phyloP scores from a whole-genome alignment of 2,888 invertebrate genomes.

The Melipona beecheii region DNA sequence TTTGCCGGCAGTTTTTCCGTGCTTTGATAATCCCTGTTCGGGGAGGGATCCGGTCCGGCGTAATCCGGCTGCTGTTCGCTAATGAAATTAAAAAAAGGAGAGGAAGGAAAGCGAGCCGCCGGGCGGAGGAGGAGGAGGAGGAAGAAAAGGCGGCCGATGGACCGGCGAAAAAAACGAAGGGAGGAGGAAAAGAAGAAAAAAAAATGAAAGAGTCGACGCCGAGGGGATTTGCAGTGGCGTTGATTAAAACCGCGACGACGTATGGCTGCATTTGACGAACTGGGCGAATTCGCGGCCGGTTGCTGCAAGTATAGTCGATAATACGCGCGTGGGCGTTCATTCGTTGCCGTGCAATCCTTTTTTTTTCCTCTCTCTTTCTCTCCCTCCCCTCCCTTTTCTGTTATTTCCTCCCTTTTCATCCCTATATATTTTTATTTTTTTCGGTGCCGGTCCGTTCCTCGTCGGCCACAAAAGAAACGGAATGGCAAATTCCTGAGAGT shows the following conservation, averaged over 20 bases:
- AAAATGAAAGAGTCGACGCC: constrained; percentile 73
- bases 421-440: background rate
- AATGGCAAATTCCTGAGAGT: constrained; percentile 71
- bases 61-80: constrained; percentile 82
- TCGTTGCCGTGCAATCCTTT: constrained; percentile 51
- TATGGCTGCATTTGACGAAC: constrained; percentile 78
- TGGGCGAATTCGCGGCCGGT: constrained; percentile 61
- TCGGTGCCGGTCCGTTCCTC: constrained; percentile 1
- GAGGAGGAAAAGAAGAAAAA: constrained; percentile 52
- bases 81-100: constrained; percentile 81
- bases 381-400: background rate
- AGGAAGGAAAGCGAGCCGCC: constrained; percentile 64
- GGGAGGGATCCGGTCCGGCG: constrained; percentile 76
- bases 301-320: constrained; percentile 43
- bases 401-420: background rate
- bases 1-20: constrained; percentile 77
- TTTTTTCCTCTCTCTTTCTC: constrained; percentile 5
- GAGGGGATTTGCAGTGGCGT: constrained; percentile 81
- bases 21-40: constrained; percentile 78
- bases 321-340: constrained; percentile 36
- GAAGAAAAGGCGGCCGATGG: constrained; percentile 70
- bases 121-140: constrained; percentile 36
- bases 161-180: constrained; percentile 44
- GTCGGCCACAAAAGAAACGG: constrained; percentile 67
- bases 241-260: constrained; percentile 82